phyloP scores from a whole-genome alignment of 1,140 invertebrate species.

The Scaptomyza graminum region DNA sequence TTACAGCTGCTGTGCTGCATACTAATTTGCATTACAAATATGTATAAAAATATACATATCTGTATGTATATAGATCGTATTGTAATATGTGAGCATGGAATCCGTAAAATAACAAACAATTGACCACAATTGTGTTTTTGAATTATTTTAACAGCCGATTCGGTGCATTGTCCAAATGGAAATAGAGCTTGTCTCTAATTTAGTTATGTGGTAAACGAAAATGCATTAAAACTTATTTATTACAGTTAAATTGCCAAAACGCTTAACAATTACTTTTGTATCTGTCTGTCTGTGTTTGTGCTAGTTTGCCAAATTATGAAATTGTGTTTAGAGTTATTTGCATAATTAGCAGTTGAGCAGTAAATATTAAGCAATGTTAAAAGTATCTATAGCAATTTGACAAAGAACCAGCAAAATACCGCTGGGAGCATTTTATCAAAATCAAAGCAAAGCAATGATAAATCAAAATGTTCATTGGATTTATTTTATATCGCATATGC shows the following conservation, averaged over 20 bases:
- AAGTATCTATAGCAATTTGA: not conserved
- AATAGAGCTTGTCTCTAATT: slow-evolving; percentile 68
- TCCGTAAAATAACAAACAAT: slow-evolving; percentile 59
- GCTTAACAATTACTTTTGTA: slow-evolving; percentile 23
- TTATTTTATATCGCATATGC: no score
- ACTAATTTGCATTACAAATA: slow-evolving; percentile 74
- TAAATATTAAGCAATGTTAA: not conserved
- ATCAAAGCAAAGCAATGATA: no score
- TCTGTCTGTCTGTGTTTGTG: not conserved
- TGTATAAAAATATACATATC: no score
- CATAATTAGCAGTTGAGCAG: slow-evolving; percentile 21
- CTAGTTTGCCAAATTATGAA: slow-evolving; percentile 6
- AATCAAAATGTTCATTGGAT: no score
- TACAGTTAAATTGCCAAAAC: slow-evolving; percentile 62
- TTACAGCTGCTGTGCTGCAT: slow-evolving; percentile 65
- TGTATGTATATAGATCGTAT: no score
- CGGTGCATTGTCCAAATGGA: slow-evolving; percentile 40
- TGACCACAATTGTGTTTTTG: slow-evolving; percentile 48
- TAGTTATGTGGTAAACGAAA: slow-evolving; percentile 68
- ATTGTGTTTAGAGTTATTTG: slow-evolving; percentile 4
- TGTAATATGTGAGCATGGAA: slow-evolving; percentile 34
- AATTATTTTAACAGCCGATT: slow-evolving; percentile 35
- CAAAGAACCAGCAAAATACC: not conserved
- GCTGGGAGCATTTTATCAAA: not conserved
- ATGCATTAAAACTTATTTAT: slow-evolving; percentile 62